Percentiles rank a stretch among this genome's conserved stretches.
Evolutionary conservation across 2,797 vertebrate genomes (phyloP).

Genomic region (Malacoctenus gilli): DNA sequence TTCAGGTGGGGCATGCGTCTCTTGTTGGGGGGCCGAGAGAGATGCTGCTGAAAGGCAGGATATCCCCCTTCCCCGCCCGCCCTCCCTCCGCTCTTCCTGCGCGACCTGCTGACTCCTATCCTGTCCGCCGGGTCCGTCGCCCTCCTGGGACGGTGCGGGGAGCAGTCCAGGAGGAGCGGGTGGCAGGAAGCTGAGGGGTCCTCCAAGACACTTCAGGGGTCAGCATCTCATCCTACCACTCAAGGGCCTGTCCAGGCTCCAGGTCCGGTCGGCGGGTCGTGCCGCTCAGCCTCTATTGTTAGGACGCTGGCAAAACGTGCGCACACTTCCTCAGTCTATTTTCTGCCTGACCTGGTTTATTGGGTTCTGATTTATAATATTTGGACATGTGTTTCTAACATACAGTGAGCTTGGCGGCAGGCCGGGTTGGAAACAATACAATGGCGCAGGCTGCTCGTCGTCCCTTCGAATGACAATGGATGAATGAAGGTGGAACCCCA

Average conservation of each 20-base stretch:
- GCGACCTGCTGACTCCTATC: slow-evolving; percentile 65
- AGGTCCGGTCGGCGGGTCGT: slow-evolving; percentile 52
- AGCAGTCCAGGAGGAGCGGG: slow-evolving; percentile 28
- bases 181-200: slow-evolving; percentile 75
- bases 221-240: slow-evolving; percentile 56
- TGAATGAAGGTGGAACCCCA: neutral
- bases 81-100: slow-evolving; percentile 67
- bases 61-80: slow-evolving; percentile 67
- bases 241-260: slow-evolving; percentile 15
- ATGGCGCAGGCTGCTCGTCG: slow-evolving; percentile 32
- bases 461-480: slow-evolving; percentile 50
- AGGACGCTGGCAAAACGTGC: slow-evolving; percentile 49
- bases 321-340: slow-evolving; percentile 76
- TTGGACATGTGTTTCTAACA: slow-evolving; percentile 29
- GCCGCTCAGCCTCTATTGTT: slow-evolving; percentile 74
- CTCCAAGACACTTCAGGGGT: slow-evolving; percentile 73
- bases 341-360: slow-evolving; percentile 68
- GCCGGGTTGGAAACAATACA: slow-evolving; percentile 46
- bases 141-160: slow-evolving; percentile 49
- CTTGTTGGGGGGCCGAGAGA: slow-evolving; percentile 23
- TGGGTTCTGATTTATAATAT: slow-evolving; percentile 67
- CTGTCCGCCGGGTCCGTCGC: slow-evolving; percentile 50
- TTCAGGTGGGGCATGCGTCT: slow-evolving; percentile 26
- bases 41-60: slow-evolving; percentile 79
- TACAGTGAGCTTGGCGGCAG: slow-evolving; percentile 20